phyloP scores from a whole-genome alignment of 2,113 vertebrate species.

The Labeo catla region DNA sequence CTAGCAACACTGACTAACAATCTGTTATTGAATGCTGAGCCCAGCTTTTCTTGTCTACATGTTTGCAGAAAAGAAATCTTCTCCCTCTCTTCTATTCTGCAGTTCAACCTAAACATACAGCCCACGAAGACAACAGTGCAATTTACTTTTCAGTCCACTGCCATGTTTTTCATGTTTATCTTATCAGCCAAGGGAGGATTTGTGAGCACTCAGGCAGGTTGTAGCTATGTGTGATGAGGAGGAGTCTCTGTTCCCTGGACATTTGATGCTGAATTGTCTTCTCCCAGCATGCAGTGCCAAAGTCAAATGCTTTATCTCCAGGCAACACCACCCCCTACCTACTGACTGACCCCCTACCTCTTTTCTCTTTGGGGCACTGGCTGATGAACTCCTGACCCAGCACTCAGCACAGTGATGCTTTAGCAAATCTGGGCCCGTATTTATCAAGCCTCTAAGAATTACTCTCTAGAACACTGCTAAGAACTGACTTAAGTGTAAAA shows the following conservation, averaged over 20 bases:
- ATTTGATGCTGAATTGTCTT: slow-evolving; percentile 47
- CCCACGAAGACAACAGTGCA: not conserved
- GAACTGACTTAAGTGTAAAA: no score
- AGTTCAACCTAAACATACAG: not conserved
- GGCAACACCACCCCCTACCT: slow-evolving; percentile 13
- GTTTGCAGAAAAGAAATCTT: slow-evolving; percentile 4
- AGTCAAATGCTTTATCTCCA: slow-evolving; percentile 34
- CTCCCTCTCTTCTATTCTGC: not conserved
- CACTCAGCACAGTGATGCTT: not conserved
- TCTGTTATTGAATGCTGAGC: not conserved
- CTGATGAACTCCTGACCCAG: not conserved
- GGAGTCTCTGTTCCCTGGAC: slow-evolving; percentile 5
- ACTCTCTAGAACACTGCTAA: no score
- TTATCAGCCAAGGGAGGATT: slow-evolving; percentile 21
- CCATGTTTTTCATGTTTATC: slow-evolving; percentile 21
- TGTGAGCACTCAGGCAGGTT: slow-evolving; percentile 36
- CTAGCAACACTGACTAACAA: not conserved
- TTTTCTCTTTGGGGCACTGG: not conserved
- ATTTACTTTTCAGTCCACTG: not conserved
- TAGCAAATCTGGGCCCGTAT: not conserved
- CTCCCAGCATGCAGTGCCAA: slow-evolving; percentile 21
- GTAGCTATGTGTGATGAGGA: slow-evolving; percentile 7
- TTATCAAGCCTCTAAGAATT: no score
- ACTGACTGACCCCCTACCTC: not conserved
- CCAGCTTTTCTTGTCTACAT: not conserved